Base-by-base conservation (phyloP, 1,140 invertebrate genomes). In the Acyrthosiphon pisum region DNA sequence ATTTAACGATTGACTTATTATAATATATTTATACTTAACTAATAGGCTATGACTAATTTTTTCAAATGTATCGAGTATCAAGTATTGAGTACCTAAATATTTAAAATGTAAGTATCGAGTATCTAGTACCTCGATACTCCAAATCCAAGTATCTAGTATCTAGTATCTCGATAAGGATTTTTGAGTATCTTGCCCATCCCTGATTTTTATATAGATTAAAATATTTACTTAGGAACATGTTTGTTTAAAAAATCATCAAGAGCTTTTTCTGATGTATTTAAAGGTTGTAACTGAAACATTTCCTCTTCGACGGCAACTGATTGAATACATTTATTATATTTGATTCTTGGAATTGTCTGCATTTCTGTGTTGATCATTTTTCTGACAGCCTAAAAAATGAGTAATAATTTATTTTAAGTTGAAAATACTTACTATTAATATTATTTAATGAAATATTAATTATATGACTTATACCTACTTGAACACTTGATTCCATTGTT, bases 181-280 rank as follows among this genome's bases (percentile, higher is more conserved):
- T n/a, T n/a, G n/a, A n/a, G n/a, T n/a, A n/a, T n/a, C n/a, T n/a
- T n/a, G n/a, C n/a, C n/a, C n/a, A n/a, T n/a, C n/a, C n/a, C n/a
- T n/a, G n/a, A 37, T 84, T n/a, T n/a, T 44, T 44, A 84, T 60
- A 30, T 30, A 60, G 1, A 84, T 84, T 53, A 53, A 35, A 53
- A 89, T 50, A 46, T 84, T 50, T 92, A 92, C 91, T 92, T 92
- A n/a, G 91, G 91, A 37, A 84, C 91, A 53, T 92, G 91, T 53
- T 53, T 92, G 53, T n/a, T 48, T 50, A 92, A 92, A 84, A 92
- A 92, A 26, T 84, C 91, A 37, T 92, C 48, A 4, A 92, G 76
- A 50, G 44, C 35, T 84, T 84, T 53, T 23, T 92, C 37, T 84
- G 91, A 26, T 56, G 37, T n/a, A 18, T 50, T 92, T 6, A 53